Percentiles rank a stretch among this genome's conserved stretches.
phyloP scores from a whole-genome alignment of 2,888 invertebrate genomes.

The Thera obeliscata region DNA sequence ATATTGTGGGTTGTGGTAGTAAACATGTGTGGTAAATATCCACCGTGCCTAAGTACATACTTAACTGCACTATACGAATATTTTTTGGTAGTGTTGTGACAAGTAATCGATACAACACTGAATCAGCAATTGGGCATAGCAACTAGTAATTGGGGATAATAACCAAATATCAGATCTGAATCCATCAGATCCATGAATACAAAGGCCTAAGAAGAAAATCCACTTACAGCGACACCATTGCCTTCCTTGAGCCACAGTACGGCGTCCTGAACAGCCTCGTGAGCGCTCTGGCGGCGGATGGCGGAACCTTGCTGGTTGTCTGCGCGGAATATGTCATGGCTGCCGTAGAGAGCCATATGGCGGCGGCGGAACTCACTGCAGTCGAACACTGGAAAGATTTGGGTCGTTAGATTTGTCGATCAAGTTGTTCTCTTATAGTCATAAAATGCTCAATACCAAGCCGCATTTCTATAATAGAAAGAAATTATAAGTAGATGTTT shows the following conservation, averaged over 20 bases:
- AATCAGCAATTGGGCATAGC: not conserved
- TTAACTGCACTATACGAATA: not conserved
- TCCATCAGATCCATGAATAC: not conserved
- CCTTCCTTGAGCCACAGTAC: slow-evolving; percentile 90
- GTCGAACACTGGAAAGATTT: slow-evolving; percentile 90
- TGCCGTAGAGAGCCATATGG: slow-evolving; percentile 91
- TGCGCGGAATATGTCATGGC: slow-evolving; percentile 94
- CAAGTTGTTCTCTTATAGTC: not conserved
- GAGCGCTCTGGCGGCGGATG: slow-evolving; percentile 91
- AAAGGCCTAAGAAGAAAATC: slow-evolving; percentile 35
- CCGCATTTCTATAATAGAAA: too few relatives aligned
- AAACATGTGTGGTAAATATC: not conserved
- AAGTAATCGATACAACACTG: not conserved
- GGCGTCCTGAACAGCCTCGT: slow-evolving; percentile 94
- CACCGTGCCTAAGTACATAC: not conserved
- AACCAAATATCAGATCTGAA: not conserved
- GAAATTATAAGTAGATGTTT: too few relatives aligned
- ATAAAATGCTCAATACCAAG: too few relatives aligned
- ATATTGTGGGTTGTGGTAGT: not conserved
- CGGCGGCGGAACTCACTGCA: slow-evolving; percentile 95
- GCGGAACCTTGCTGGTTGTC: slow-evolving; percentile 93
- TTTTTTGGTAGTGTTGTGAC: not conserved
- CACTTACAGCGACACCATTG: slow-evolving; percentile 92
- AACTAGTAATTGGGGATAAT: not conserved
- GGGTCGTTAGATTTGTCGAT: not conserved